A percentile compares a stretch with the other conserved stretches of the same genome.
These are phyloP conservation scores for Alitta virens DNA, from an alignment of 2,888 invertebrate species.

Conservation along the genomic window DNA sequence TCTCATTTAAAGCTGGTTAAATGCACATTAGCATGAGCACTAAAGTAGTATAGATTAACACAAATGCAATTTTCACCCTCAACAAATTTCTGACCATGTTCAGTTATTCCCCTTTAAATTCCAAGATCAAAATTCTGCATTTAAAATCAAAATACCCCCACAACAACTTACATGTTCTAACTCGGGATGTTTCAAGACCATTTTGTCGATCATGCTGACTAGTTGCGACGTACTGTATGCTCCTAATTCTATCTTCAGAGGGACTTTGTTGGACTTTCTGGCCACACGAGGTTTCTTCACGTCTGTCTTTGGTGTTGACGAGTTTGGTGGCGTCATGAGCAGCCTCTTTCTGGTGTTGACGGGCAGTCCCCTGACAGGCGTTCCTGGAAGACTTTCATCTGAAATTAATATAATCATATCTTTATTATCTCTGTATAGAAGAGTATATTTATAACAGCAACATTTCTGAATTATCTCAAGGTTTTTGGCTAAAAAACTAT, in stretches of 20 bases:
- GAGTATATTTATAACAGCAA: no score
- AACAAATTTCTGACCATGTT: no score
- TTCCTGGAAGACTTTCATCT: neutral
- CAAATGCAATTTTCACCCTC: no score
- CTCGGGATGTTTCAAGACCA: constrained; percentile 11
- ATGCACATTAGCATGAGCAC: no score
- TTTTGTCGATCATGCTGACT: constrained; percentile 3
- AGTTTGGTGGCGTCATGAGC: neutral
- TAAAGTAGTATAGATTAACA: no score
- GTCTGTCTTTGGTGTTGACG: neutral
- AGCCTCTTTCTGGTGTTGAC: neutral
- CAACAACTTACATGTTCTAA: constrained; percentile 6
- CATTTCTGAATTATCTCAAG: no score
- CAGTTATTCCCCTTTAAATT: no score
- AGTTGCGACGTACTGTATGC: constrained; percentile 6
- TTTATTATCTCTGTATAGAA: no score
- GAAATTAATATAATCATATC: no score
- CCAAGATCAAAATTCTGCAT: no score
- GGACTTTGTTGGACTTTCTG: neutral
- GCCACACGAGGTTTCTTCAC: neutral
- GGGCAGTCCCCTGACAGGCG: neutral
- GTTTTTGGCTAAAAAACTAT: no score
- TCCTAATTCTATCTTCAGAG: constrained; percentile 4
- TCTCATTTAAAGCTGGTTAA: no score
- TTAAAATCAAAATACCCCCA: neutral